Percentiles rank a stretch among this genome's conserved stretches.
These are phyloP conservation scores for Theocolax elegans DNA, from an alignment of 1,140 invertebrate genomes.

Conservation along the genomic window DNA sequence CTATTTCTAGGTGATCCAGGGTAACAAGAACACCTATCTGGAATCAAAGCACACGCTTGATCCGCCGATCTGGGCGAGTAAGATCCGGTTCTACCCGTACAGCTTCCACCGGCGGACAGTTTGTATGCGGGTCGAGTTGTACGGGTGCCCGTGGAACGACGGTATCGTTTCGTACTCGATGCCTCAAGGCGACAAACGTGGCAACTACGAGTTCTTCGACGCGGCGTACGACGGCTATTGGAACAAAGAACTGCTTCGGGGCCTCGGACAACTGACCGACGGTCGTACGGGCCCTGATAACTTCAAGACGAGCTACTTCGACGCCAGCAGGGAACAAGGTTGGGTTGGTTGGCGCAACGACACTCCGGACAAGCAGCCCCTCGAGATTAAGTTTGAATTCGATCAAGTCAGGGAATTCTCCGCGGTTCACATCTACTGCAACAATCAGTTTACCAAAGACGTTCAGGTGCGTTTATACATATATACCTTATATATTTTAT, in stretches of 20 bases:
- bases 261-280: constrained; percentile 90
- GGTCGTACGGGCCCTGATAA: constrained; percentile 79
- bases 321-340: constrained; percentile 73
- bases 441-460: constrained; percentile 84
- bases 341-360: constrained; percentile 96
- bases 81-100: constrained; percentile 85
- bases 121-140: constrained; percentile 87
- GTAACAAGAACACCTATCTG: constrained; percentile 86
- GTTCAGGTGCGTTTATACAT: constrained; percentile 76
- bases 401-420: constrained; percentile 88
- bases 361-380: constrained; percentile 71
- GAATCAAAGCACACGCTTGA: constrained; percentile 80
- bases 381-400: constrained; percentile 89
- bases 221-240: constrained; percentile 92
- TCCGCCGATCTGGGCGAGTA: constrained; percentile 81
- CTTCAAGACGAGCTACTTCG: constrained; percentile 76
- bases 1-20: constrained; percentile 75
- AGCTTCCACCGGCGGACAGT: constrained; percentile 85
- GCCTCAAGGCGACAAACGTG: constrained; percentile 81
- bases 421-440: constrained; percentile 83
- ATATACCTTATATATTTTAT: no score
- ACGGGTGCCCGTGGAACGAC: constrained; percentile 80
- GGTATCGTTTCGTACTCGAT: constrained; percentile 65
- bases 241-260: constrained; percentile 75
- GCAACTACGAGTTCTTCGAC: constrained; percentile 88